These are phyloP conservation scores for Cosmopolites sordidus DNA, from an alignment of 2,888 invertebrate species.

Conservation along the genomic window DNA sequence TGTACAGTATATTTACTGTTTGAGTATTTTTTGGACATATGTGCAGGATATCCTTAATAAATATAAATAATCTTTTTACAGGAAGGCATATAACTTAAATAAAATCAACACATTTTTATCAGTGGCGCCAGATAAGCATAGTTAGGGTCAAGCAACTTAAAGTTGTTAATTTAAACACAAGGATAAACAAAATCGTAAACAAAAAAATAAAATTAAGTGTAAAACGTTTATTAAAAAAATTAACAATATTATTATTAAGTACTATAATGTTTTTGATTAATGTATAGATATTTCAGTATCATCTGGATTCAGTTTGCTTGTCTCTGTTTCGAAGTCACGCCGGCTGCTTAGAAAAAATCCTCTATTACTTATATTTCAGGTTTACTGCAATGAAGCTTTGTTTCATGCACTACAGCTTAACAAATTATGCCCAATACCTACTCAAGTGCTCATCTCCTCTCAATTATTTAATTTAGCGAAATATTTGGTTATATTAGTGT, in stretches of 20 bases:
- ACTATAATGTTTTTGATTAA: conserved; percentile 19
- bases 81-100: no score
- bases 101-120: no score
- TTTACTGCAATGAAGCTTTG: conserved; percentile 17
- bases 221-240: conserved; percentile 38
- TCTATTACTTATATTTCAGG: conserved; percentile 9
- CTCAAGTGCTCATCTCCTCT: conserved; percentile 4
- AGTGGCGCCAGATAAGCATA: no score
- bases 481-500: conserved; percentile 4
- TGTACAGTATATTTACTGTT: no score
- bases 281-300: conserved; percentile 31
- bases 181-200: conserved; percentile 29
- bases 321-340: conserved; percentile 40
- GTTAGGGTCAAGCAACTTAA: conserved; percentile 16
- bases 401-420: conserved; percentile 22
- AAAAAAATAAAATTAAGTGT: conserved; percentile 34
- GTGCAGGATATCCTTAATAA: no score
- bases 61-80: no score
- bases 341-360: conserved; percentile 39
- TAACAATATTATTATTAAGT: conserved; percentile 32
- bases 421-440: conserved; percentile 13
- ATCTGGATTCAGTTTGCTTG: conserved; percentile 41
- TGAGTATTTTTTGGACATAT: no score
- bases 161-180: conserved; percentile 30
- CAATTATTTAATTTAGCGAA: conserved; percentile 5